A percentile compares a stretch with the other conserved stretches of the same genome.
phyloP scores from a whole-genome alignment of 2,113 vertebrate genomes.

The Aviceda subcristata region DNA sequence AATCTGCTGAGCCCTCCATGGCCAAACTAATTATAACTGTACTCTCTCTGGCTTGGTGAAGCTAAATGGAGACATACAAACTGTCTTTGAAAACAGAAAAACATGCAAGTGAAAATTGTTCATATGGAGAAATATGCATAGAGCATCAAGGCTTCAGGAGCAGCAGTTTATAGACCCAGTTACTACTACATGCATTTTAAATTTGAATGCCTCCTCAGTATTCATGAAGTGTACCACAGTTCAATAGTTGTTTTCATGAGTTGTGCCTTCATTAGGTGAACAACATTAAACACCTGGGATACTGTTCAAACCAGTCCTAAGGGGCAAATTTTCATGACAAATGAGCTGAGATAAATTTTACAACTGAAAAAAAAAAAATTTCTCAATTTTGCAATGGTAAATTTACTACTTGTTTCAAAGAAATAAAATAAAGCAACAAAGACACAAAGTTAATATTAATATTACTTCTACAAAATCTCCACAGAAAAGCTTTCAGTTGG shows the following conservation, averaged over 20 bases:
- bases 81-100: constrained; percentile 36
- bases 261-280: constrained; percentile 72
- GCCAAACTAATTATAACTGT: constrained; percentile 45
- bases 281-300: constrained; percentile 75
- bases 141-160: background rate
- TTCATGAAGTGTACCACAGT: constrained; percentile 63
- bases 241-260: constrained; percentile 70
- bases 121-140: constrained; percentile 45
- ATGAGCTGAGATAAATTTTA: constrained; percentile 69
- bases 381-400: constrained; percentile 60
- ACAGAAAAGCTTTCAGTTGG: background rate
- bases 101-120: constrained; percentile 5
- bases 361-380: constrained; percentile 54
- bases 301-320: constrained; percentile 67
- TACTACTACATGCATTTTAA: constrained; percentile 59
- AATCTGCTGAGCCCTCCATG: constrained; percentile 12
- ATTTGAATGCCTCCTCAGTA: constrained; percentile 62
- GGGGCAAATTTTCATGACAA: constrained; percentile 72
- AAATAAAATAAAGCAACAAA: constrained; percentile 58
- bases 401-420: constrained; percentile 63
- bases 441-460: constrained; percentile 69
- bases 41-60: constrained; percentile 38
- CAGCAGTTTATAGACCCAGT: constrained; percentile 38
- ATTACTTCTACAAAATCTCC: constrained; percentile 26
- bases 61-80: constrained; percentile 50